A percentile compares a stretch with the other conserved stretches of the same genome.
Evolutionary conservation across 2,797 vertebrate genomes (phyloP).

Genomic region (Eremophila alpestris): DNA sequence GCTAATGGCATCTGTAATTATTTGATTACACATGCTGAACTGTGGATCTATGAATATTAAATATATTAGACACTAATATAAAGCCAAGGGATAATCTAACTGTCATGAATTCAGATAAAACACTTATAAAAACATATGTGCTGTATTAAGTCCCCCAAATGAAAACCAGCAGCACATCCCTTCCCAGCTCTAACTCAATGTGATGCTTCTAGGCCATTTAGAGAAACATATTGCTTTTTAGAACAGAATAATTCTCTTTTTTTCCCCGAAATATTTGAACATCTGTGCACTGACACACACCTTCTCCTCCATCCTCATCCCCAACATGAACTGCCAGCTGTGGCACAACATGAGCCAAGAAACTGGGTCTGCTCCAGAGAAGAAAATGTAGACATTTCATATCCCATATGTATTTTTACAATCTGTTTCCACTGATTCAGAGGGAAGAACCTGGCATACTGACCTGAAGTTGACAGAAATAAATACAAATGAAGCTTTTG

Average conservation of each 20-base stretch:
- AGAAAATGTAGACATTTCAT: neutral
- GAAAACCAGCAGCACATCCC: neutral
- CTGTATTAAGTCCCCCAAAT: neutral
- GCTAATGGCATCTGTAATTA: constrained; percentile 28
- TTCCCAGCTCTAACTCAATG: neutral
- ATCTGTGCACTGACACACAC: neutral
- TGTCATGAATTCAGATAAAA: neutral
- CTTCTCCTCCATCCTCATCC: neutral
- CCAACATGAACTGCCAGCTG: neutral
- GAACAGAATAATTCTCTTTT: neutral
- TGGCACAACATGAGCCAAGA: neutral
- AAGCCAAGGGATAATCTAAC: constrained; percentile 12
- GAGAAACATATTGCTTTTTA: neutral
- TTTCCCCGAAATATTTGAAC: neutral
- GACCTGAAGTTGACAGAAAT: neutral
- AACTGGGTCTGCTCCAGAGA: neutral
- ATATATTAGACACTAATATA: neutral
- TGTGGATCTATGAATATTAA: neutral
- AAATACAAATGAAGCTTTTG: neutral
- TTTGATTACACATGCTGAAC: constrained; percentile 25
- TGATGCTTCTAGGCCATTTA: neutral
- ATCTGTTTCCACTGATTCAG: neutral
- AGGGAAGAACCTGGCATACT: neutral
- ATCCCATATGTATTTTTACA: neutral
- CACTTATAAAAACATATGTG: neutral